phyloP scores from a whole-genome alignment of 2,888 invertebrate species.

The Dinocampus coccinellae region DNA sequence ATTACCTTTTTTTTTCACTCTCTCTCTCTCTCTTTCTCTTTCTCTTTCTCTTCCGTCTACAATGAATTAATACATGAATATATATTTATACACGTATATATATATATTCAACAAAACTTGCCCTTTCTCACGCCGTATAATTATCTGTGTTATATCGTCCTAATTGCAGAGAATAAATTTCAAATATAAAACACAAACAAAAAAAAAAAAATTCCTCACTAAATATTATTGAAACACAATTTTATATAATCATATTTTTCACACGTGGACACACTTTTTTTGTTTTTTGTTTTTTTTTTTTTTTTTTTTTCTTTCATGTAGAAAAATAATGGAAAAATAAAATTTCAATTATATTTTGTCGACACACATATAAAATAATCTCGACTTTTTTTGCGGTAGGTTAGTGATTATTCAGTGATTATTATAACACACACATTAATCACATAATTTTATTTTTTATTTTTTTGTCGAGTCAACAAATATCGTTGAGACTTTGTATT shows the following conservation, averaged over 20 bases:
- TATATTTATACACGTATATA: background rate
- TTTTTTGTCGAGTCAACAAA: background rate
- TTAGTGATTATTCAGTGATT: background rate
- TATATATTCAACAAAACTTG: background rate
- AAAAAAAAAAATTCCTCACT: background rate
- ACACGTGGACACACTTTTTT: no score
- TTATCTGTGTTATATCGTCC: background rate
- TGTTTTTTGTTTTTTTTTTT: background rate
- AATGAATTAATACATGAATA: no score
- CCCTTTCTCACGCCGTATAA: background rate
- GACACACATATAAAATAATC: no score
- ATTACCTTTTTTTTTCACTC: background rate
- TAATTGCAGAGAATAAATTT: constrained; percentile 2
- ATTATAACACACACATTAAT: no score
- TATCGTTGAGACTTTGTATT: background rate
- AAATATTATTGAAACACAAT: background rate
- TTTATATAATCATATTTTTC: no score
- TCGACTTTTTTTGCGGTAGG: constrained; percentile 23
- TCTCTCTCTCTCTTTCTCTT: no score
- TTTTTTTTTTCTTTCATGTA: background rate
- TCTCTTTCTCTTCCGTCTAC: no score
- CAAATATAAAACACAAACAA: no score
- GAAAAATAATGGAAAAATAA: background rate
- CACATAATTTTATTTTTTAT: background rate
- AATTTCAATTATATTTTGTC: no score